These are phyloP conservation scores for Myotis myotis DNA, from an alignment of 2,797 vertebrate species.

Conservation along the genomic window DNA sequence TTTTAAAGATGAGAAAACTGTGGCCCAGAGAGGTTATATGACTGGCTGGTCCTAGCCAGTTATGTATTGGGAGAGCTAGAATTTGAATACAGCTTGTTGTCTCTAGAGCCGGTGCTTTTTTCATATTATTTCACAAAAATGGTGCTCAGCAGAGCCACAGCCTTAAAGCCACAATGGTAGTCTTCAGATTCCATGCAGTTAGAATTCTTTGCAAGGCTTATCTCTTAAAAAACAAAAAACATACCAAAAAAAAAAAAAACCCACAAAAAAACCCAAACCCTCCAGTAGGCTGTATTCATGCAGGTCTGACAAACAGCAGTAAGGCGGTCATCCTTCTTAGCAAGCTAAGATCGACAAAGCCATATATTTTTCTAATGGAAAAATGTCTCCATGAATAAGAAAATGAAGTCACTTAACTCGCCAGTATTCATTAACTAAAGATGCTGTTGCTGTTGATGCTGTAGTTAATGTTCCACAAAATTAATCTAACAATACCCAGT, in stretches of 20 bases:
- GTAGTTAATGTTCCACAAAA: conserved; percentile 60
- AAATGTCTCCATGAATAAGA: conserved; percentile 61
- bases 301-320: conserved; percentile 58
- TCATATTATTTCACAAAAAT: conserved; percentile 12
- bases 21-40: not conserved
- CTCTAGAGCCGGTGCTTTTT: conserved; percentile 34
- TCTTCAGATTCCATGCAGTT: conserved; percentile 54
- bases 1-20: not conserved
- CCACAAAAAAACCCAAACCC: not conserved
- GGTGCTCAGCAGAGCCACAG: conserved; percentile 41
- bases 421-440: conserved; percentile 62
- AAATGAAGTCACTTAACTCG: conserved; percentile 51
- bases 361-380: conserved; percentile 65
- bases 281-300: conserved; percentile 45
- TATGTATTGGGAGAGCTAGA: not conserved
- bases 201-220: conserved; percentile 11
- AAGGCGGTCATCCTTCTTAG: conserved; percentile 28
- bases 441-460: conserved; percentile 33
- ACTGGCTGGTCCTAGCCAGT: not conserved
- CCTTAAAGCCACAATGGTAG: conserved; percentile 29
- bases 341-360: conserved; percentile 46
- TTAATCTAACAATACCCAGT: conserved; percentile 48
- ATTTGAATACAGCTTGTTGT: not conserved
- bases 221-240: not conserved
- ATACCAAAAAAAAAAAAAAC: not conserved